A percentile compares a stretch with the other conserved stretches of the same genome.
Evolutionary conservation across 2,797 vertebrate species (phyloP).

Genomic region (Syndactyla subalaris): DNA sequence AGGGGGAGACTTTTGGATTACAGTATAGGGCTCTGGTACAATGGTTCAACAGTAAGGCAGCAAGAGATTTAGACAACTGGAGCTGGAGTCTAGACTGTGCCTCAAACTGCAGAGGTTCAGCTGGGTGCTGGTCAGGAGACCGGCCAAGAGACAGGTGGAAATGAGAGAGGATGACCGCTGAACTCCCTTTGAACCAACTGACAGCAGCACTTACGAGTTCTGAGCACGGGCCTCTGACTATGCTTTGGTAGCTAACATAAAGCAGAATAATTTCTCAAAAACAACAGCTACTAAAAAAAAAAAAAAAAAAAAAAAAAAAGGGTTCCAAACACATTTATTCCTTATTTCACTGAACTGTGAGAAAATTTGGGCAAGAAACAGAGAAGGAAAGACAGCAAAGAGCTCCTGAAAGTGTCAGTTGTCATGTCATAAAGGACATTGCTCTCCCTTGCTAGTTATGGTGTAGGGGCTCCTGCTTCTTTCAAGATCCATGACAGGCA

Average conservation of each 20-base stretch:
- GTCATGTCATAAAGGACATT: not conserved
- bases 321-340: not conserved
- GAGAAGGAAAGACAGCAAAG: not conserved
- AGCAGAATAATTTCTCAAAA: not conserved
- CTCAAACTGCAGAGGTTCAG: not conserved
- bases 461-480: not conserved
- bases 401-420: not conserved
- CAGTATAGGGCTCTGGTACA: rapidly evolving
- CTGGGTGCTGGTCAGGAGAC: not conserved
- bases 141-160: not conserved
- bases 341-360: not conserved
- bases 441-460: not conserved
- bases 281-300: not conserved
- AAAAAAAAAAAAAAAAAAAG: not conserved
- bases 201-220: too few relatives aligned
- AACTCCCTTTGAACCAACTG: too few relatives aligned
- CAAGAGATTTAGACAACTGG: not conserved
- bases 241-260: too few relatives aligned
- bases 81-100: not conserved
- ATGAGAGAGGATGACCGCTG: not conserved
- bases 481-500: not conserved
- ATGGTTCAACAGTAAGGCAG: not conserved
- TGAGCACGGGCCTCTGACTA: too few relatives aligned
- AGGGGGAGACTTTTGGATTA: not conserved
- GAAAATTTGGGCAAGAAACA: not conserved